phyloP scores from a whole-genome alignment of 1,140 invertebrate genomes.

The Stenopsyche tienmushanensis region DNA sequence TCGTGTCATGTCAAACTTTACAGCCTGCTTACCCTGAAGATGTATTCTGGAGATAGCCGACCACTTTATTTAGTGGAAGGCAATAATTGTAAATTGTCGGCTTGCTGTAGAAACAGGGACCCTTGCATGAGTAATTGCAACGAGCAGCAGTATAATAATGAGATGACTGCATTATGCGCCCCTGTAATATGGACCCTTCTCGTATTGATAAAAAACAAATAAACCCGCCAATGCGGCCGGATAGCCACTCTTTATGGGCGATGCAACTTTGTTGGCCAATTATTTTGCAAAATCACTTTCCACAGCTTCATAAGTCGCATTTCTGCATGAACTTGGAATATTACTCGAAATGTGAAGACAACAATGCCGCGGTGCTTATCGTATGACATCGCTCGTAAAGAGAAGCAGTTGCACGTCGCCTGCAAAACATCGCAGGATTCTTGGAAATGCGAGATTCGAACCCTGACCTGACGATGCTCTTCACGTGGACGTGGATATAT shows the following conservation, averaged over 20 bases:
- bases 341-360: constrained; percentile 7
- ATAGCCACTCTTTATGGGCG: too few species aligned
- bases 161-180: background rate
- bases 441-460: constrained; percentile 13
- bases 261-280: too few species aligned
- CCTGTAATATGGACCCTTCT: background rate
- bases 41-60: constrained; percentile 8
- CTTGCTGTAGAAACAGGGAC: constrained; percentile 8
- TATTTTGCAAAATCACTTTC: too few species aligned
- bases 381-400: constrained; percentile 5
- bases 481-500: too few species aligned
- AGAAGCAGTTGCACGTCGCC: background rate
- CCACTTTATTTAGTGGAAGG: constrained; percentile 23
- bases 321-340: background rate
- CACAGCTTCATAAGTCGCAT: too few species aligned
- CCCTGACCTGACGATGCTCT: constrained; percentile 15
- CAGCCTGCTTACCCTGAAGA: constrained; percentile 8
- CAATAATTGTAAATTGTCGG: constrained; percentile 29
- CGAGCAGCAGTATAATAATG: background rate
- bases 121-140: constrained; percentile 15
- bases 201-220: background rate
- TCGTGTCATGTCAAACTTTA: constrained; percentile 3
- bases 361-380: background rate
- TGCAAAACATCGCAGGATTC: background rate
- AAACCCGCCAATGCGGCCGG: too few species aligned